Percentiles rank a stretch among this genome's conserved stretches.
Evolutionary conservation across 2,113 vertebrate genomes (phyloP).

Genomic region (Progne subis): DNA sequence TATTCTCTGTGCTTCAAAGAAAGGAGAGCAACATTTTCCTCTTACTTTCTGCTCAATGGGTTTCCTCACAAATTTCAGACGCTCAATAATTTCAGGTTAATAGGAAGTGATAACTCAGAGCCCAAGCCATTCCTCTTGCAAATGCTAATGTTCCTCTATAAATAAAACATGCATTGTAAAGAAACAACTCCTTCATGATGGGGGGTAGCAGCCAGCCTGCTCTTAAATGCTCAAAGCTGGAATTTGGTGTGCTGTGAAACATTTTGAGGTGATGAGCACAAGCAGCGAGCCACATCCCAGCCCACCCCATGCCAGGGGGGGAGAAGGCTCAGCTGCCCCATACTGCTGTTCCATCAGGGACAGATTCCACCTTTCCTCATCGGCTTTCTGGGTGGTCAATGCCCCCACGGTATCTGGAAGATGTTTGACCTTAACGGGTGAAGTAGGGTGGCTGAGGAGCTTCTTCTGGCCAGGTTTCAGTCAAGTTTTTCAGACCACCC

Average conservation of each 20-base stretch:
- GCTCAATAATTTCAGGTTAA: conserved; percentile 61
- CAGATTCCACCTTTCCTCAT: not conserved
- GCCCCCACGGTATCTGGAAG: not conserved
- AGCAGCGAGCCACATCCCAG: accelerated
- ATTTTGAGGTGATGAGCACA: accelerated
- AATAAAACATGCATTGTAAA: conserved; percentile 43
- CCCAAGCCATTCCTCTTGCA: conserved; percentile 35
- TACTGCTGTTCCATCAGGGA: accelerated
- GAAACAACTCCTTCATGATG: not conserved
- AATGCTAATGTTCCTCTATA: conserved; percentile 57
- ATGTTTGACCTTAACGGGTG: accelerated
- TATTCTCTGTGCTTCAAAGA: not conserved
- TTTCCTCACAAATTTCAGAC: conserved; percentile 26
- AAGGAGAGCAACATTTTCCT: conserved; percentile 22
- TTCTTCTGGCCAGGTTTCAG: not conserved
- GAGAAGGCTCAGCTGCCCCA: not conserved
- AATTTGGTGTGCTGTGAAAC: not conserved
- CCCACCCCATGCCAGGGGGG: not conserved
- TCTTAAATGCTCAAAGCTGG: not conserved
- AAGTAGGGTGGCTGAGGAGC: not conserved
- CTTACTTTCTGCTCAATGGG: conserved; percentile 17
- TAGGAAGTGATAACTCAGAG: conserved; percentile 55
- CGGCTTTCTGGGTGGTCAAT: not conserved
- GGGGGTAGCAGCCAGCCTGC: not conserved
- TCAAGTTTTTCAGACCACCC: not conserved